phyloP scores from a whole-genome alignment of 2,113 vertebrate genomes.

The Peromyscus leucopus region DNA sequence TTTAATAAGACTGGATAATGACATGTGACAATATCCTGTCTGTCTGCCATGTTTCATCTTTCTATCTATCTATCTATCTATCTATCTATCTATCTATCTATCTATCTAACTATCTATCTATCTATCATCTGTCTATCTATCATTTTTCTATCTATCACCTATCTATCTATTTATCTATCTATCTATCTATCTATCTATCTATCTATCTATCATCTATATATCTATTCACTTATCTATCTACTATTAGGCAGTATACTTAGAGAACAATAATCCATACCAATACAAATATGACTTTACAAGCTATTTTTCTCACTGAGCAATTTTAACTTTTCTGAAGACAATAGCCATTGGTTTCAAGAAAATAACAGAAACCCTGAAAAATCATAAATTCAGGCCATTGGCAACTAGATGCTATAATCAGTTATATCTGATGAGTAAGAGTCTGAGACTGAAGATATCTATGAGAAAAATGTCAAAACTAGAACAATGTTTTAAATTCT shows the following conservation, averaged over 20 bases:
- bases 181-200: neutral
- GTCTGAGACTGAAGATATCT: neutral
- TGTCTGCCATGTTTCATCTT: neutral
- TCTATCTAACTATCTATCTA: too few species aligned
- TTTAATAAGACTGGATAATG: neutral
- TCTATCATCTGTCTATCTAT: neutral
- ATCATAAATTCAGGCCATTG: neutral
- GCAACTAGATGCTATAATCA: neutral
- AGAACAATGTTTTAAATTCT: conserved; percentile 15
- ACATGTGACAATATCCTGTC: rapidly evolving
- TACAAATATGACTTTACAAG: neutral
- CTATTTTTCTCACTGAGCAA: neutral
- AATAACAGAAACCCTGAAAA: conserved; percentile 24
- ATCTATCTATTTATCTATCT: neutral
- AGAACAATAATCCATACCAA: neutral
- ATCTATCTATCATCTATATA: too few species aligned
- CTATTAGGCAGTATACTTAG: neutral
- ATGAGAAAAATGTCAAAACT: neutral
- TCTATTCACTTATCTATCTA: neutral
- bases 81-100: neutral
- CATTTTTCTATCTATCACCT: too few species aligned
- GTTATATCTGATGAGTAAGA: neutral
- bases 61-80: neutral
- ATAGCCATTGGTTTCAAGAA: conserved; percentile 29
- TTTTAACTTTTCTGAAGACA: conserved; percentile 57